A percentile compares a stretch with the other conserved stretches of the same genome.
Conservation (phyloP, 2,113 vertebrate genomes). For the Crotophaga sulcirostris region DNA sequence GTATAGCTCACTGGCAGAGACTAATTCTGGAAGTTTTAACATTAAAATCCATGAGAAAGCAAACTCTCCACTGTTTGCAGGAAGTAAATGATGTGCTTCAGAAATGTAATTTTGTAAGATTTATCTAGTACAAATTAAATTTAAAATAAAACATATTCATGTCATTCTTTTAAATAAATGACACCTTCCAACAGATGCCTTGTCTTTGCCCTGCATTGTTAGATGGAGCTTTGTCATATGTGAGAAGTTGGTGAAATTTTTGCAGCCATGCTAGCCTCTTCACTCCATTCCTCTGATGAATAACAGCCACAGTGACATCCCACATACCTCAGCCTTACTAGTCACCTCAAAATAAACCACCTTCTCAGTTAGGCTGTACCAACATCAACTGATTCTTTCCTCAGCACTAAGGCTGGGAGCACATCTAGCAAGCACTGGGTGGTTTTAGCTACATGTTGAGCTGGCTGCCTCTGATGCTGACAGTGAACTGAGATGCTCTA, state of each 20-base stretch:
- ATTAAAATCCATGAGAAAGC: not conserved
- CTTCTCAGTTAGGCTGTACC: not conserved
- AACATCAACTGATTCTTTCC: not conserved
- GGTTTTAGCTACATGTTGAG: not conserved
- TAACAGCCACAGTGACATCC: not conserved
- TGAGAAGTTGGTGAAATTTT: not conserved
- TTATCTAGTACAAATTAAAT: not conserved
- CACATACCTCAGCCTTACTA: not conserved
- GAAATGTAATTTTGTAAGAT: not conserved
- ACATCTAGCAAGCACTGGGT: not conserved
- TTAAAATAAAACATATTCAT: not conserved
- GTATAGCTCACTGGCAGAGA: not conserved
- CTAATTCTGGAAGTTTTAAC: not conserved
- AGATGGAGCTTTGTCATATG: not conserved
- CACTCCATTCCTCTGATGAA: not conserved
- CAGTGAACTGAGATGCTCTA: not conserved
- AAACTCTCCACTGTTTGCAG: not conserved
- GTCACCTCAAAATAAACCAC: not conserved
- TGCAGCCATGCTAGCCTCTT: rapidly evolving
- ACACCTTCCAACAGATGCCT: not conserved
- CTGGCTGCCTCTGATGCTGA: not conserved
- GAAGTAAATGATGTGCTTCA: not conserved
- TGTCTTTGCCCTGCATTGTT: not conserved
- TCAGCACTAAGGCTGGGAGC: not conserved
- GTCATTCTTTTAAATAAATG: not conserved